Evolutionary conservation across 2,797 vertebrate species (phyloP).

Genomic region (Halcyon smyrnensis): DNA sequence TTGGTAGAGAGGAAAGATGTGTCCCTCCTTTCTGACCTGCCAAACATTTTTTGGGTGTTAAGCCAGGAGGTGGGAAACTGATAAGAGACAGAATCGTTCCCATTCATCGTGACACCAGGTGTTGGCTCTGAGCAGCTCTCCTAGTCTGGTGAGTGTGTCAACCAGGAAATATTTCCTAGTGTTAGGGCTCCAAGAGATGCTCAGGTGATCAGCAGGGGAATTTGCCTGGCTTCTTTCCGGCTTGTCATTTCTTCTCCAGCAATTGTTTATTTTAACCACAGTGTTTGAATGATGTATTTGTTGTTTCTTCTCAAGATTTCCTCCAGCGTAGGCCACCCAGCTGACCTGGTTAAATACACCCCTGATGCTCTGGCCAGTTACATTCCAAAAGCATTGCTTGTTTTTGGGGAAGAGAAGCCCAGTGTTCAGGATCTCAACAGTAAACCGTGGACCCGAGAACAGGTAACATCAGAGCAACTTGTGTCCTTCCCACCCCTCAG

Average conservation of each 20-base stretch:
- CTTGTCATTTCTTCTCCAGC: not conserved
- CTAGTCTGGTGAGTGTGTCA: not conserved
- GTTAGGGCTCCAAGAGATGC: not conserved
- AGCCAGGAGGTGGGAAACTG: not conserved
- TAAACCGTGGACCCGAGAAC: slow-evolving; percentile 48
- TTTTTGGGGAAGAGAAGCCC: slow-evolving; percentile 36
- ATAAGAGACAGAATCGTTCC: not conserved
- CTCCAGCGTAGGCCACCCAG: not conserved
- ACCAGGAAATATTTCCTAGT: not conserved
- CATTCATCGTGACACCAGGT: not conserved
- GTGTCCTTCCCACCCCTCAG: not conserved
- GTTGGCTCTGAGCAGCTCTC: not conserved
- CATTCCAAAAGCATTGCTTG: slow-evolving; percentile 46
- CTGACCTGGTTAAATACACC: slow-evolving; percentile 33
- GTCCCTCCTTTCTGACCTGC: not conserved
- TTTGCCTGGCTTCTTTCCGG: not conserved
- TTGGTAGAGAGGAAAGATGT: not conserved
- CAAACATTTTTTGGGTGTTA: not conserved
- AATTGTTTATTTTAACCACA: not conserved
- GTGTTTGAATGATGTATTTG: not conserved
- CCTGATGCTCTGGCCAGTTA: slow-evolving; percentile 42
- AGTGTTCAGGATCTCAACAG: slow-evolving; percentile 54
- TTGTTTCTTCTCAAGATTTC: slow-evolving; percentile 8
- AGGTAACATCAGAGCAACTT: slow-evolving; percentile 2
- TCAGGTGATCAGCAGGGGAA: not conserved